Percentiles rank a stretch among this genome's conserved stretches.
phyloP scores from a whole-genome alignment of 2,113 vertebrate genomes.

The human region DNA sequence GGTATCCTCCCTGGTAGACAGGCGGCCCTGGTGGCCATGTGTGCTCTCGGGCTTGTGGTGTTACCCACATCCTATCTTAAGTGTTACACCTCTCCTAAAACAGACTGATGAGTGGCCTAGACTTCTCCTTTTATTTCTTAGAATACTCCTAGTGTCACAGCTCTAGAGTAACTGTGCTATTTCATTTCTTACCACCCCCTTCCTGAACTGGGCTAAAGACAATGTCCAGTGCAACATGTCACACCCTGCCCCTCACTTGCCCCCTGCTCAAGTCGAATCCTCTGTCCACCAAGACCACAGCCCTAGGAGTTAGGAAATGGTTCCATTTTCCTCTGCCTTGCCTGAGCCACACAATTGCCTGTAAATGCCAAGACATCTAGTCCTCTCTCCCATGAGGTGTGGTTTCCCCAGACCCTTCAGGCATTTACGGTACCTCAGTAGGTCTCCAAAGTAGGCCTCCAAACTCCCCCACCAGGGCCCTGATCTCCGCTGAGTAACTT shows the following conservation, averaged over 20 bases:
- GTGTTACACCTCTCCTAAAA: neutral
- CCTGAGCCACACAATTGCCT: neutral
- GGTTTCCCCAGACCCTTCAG: neutral
- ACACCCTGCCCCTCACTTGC: neutral
- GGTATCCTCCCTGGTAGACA: neutral
- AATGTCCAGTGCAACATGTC: fast-evolving
- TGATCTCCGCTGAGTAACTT: neutral
- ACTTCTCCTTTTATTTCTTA: neutral
- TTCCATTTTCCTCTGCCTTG: fast-evolving
- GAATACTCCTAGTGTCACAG: neutral
- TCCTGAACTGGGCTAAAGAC: neutral
- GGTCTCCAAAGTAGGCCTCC: neutral
- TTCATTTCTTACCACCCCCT: neutral
- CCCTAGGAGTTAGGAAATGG: neutral
- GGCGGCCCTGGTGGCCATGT: neutral
- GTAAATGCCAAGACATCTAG: fast-evolving
- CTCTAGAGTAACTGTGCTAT: neutral
- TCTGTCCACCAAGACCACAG: fast-evolving
- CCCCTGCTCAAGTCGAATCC: too few relatives aligned
- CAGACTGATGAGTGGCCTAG: neutral
- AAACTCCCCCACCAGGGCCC: fast-evolving
- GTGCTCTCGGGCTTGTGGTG: neutral
- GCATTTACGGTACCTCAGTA: neutral
- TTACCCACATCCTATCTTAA: neutral
- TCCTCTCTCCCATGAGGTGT: fast-evolving